A percentile compares a stretch with the other conserved stretches of the same genome.
phyloP scores from a whole-genome alignment of 2,113 vertebrate species.

The Polyodon spathula region DNA sequence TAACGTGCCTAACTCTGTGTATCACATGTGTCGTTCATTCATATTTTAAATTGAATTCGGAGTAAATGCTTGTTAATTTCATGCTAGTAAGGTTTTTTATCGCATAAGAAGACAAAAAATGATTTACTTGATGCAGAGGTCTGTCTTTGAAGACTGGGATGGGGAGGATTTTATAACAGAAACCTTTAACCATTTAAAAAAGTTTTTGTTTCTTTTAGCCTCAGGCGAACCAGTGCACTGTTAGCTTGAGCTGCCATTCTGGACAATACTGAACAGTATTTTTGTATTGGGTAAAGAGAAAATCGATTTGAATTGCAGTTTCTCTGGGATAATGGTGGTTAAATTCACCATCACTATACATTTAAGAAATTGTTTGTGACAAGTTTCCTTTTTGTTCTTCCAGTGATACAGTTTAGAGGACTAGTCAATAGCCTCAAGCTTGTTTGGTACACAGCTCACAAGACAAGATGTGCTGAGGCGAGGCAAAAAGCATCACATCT shows the following conservation, averaged over 20 bases:
- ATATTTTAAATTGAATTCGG: background rate
- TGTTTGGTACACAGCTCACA: background rate
- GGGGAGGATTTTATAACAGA: too few relatives aligned
- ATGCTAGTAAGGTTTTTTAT: background rate
- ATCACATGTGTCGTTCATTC: background rate
- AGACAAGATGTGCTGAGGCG: background rate
- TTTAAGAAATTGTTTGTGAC: conserved; percentile 23
- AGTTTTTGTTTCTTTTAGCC: too few relatives aligned
- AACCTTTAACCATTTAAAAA: too few relatives aligned
- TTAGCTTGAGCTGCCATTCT: background rate
- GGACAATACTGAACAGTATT: conserved; percentile 12
- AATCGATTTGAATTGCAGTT: conserved; percentile 32
- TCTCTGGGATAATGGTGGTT: conserved; percentile 30
- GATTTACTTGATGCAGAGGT: too few relatives aligned
- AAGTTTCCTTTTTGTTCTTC: conserved; percentile 26
- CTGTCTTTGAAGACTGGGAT: too few relatives aligned
- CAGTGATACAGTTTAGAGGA: conserved; percentile 6
- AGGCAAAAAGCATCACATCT: background rate
- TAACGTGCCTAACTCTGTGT: background rate
- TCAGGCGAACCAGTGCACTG: too few relatives aligned
- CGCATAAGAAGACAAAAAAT: background rate
- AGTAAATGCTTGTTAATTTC: background rate
- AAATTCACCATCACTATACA: conserved; percentile 26
- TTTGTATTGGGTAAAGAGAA: conserved; percentile 30
- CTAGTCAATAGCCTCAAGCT: conserved; percentile 3